These are phyloP conservation scores for Corvus moneduloides DNA, from an alignment of 2,113 vertebrate species.

Conservation along the genomic window DNA sequence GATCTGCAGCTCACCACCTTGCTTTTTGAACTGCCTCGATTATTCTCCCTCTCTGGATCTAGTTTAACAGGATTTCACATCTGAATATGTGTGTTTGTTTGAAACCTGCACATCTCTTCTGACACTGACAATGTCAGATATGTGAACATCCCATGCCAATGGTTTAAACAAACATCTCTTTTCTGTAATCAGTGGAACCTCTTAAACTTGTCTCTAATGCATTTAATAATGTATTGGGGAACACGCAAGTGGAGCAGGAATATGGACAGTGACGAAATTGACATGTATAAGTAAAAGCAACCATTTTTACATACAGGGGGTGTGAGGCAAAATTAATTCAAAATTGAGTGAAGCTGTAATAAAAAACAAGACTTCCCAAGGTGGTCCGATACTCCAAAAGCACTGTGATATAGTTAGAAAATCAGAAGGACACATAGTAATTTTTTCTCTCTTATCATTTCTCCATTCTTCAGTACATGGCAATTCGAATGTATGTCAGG, in stretches of 20 bases:
- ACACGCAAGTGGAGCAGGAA: background rate
- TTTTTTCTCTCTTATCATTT: background rate
- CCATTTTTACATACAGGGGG: background rate
- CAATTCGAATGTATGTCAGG: slow-evolving; percentile 9
- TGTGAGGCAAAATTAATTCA: background rate
- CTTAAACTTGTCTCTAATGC: background rate
- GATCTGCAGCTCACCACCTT: background rate
- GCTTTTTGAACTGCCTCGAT: background rate
- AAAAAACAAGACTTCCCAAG: background rate
- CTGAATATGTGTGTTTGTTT: background rate
- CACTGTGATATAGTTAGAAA: background rate
- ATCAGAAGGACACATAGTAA: background rate
- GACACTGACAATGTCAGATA: background rate
- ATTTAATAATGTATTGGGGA: background rate
- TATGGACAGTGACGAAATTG: background rate
- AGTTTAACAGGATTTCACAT: background rate
- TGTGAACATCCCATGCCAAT: background rate
- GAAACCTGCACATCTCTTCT: background rate
- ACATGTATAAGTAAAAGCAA: background rate
- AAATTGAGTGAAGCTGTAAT: background rate
- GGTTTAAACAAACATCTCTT: background rate
- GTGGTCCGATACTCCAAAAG: background rate
- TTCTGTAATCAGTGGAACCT: background rate
- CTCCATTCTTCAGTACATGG: background rate
- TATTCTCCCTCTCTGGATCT: background rate